Base-by-base conservation (phyloP, 2,113 vertebrate species). In the Rhinoptilus africanus region DNA sequence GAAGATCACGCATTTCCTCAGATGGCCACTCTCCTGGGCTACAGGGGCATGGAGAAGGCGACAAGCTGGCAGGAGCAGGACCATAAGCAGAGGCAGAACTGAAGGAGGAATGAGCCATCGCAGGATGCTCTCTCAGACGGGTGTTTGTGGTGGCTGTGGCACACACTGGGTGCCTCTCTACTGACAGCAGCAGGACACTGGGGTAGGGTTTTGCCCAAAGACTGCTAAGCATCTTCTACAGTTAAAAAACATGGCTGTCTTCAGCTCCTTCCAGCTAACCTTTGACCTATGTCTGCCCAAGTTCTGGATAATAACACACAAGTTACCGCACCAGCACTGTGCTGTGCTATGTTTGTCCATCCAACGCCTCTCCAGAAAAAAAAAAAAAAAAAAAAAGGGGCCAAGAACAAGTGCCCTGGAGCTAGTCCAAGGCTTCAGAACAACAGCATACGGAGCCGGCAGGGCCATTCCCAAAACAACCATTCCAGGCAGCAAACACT, bases 21-120 rank as follows among this genome's bases (percentile, higher is more conserved):
- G 39, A 32, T 81, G 69, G 32, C 5, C 41, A 3, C 39, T 26
- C 13, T 27, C 21, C 93, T 78, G 64, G 75, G 26, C 34, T 45
- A 54, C 0, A 18, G 53, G 4, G 43, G 64, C 73, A 28, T 1
- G 3, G 48, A 71, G 47, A 34, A 62, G 56, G 41, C 0, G 2
- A 28, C 6, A 51, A 28, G 39, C 20, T 67, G 63, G 62, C 47
- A 62, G 68, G 22, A 48, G 34, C 30, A 34, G 47, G 10, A 21
- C 6, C 8, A 2, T 1, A 34, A 45, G 71, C 23, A 74, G 50
- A 54, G 23, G 27, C 22, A 51, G 73, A 56, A 28, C 34, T 4
- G 10, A 37, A 83, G 87, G 45, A 37, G 34, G 30, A 51, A n/a
- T 3, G 23, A 64, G 26, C 27, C 37, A 21, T 6, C 60, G 51